These are phyloP conservation scores for Holothuria glaberrima DNA, from an alignment of 35 echinoderm and acorn worm genomes.

Conservation along the genomic window DNA sequence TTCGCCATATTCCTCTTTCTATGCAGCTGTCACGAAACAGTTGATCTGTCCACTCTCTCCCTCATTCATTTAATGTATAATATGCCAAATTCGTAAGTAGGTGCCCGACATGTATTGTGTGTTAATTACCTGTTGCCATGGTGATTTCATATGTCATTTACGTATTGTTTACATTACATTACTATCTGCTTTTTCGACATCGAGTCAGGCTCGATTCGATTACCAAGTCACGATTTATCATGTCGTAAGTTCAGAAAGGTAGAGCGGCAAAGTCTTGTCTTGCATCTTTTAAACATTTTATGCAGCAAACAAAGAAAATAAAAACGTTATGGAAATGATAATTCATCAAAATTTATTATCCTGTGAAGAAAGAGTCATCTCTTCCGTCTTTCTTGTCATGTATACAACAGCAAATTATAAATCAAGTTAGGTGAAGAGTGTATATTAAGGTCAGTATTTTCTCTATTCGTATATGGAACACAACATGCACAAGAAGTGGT, in stretches of 20 bases:
- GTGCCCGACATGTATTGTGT: conserved; percentile 47
- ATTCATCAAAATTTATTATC: too few species aligned
- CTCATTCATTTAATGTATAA: conserved; percentile 13
- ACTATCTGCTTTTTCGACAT: conserved; percentile 19
- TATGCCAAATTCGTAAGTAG: conserved; percentile 21
- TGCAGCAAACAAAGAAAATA: too few species aligned
- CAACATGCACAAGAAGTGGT: too few species aligned
- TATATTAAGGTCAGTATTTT: too few species aligned
- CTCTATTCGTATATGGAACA: too few species aligned
- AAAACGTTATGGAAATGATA: too few species aligned
- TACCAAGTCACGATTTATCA: conserved; percentile 41
- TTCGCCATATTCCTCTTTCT: neutral
- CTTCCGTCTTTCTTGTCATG: too few species aligned
- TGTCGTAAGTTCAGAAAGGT: neutral
- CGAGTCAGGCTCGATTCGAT: conserved; percentile 31
- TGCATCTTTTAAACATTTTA: too few species aligned
- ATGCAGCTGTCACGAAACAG: conserved; percentile 45
- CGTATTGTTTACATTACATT: conserved; percentile 57
- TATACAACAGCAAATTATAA: too few species aligned
- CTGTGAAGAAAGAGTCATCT: too few species aligned
- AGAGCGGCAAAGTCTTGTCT: too few species aligned
- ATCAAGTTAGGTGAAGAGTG: too few species aligned
- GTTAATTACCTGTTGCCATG: conserved; percentile 42
- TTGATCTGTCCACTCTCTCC: neutral
- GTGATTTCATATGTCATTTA: conserved; percentile 52